Evolutionary conservation across 2,888 invertebrate genomes (phyloP), one percentile per base, ranked within the genome.

Genomic region (Adineta ricciae): DNA sequence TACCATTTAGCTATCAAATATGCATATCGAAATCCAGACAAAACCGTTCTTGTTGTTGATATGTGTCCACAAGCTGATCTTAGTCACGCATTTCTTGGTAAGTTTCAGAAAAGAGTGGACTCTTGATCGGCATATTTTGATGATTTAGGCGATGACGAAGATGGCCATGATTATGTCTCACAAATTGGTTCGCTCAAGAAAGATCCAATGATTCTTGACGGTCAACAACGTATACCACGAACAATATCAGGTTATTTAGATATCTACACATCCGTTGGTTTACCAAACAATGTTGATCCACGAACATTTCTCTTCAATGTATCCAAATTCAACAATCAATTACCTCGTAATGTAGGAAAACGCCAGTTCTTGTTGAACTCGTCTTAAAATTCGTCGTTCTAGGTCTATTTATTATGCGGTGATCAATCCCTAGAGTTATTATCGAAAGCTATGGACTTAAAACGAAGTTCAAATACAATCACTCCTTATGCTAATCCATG

Each of bases 31-130:
- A 56, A 86, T 56, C 84, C 86, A 36, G 86, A 86, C 72, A 84
- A 84, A 84, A 86, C 86, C 21, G 36, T 86, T 27, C 41, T 86
- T 32, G 27, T 86, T 49, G 56, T 86, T 50, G 86, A 86, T 32
- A 86, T 86, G 86, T 86, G 86, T 84, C 86, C 86, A n/a, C 86
- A 86, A 56, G 82, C 86, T 16, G 86, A 86, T 72, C 56, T 86
- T 54, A 84, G 84, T n/a, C 84, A 86, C 50, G 86, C 86, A 1
- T 72, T 86, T n/a, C 82, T 86, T 4, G 86, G 86, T 78, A 78
- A 41, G 38, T 16, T 64, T 46, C 5, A 36, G 27, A 32, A 46
- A 46, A 9, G 19, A 50, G 19, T 19, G 2, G 14, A 50, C 19
- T 50, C 16, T 50, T 50, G 19, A 7, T 50, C 19, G 19, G 5